Percentiles rank a stretch among this genome's conserved stretches.
phyloP scores from a whole-genome alignment of 2,113 vertebrate species.

The Hypomesus transpacificus region DNA sequence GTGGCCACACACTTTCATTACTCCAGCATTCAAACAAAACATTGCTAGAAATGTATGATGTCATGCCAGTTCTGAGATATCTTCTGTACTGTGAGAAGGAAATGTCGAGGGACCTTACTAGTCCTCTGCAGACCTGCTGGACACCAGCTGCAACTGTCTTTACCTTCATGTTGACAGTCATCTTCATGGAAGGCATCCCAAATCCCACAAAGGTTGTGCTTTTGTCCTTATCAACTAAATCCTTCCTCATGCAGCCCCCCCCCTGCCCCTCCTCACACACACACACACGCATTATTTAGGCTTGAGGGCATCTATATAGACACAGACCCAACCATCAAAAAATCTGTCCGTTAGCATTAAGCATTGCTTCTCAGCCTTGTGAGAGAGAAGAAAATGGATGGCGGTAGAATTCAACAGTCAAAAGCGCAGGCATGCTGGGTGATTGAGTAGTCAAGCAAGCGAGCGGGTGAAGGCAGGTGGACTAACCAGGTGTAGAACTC shows the following conservation, averaged over 20 bases:
- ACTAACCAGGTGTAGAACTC: neutral
- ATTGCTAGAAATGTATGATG: neutral
- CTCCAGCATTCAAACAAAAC: neutral
- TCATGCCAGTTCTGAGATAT: neutral
- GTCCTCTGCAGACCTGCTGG: neutral
- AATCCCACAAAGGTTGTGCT: neutral
- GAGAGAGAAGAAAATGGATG: neutral
- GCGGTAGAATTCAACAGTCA: too few relatives aligned
- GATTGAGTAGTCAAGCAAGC: constrained; percentile 15
- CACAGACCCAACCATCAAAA: too few relatives aligned
- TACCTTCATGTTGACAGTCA: constrained; percentile 42
- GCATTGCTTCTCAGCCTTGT: neutral
- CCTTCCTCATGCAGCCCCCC: neutral
- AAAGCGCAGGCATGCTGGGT: neutral
- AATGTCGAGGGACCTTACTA: too few relatives aligned
- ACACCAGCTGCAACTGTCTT: neutral
- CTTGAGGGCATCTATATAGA: neutral
- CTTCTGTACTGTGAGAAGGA: neutral
- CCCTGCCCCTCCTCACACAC: neutral
- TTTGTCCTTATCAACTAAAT: too few relatives aligned
- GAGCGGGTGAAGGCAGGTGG: neutral
- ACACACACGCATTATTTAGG: neutral
- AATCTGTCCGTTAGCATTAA: too few relatives aligned
- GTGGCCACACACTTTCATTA: constrained; percentile 28
- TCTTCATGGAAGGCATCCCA: constrained; percentile 15